Base-by-base conservation (phyloP, 1,140 invertebrate species). In the Adoxophyes honmai region DNA sequence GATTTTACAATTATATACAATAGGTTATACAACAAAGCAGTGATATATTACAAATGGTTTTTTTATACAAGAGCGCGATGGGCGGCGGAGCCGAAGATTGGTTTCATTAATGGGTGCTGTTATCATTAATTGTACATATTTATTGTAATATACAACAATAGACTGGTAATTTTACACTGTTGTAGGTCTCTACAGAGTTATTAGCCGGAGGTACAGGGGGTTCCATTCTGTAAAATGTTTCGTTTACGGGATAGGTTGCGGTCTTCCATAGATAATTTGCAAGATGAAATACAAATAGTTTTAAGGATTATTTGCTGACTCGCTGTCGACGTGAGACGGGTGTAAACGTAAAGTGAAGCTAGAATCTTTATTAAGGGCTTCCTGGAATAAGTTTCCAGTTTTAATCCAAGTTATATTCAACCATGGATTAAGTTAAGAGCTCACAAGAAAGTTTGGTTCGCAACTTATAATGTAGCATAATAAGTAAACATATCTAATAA, bases 121-220 rank as follows among this genome's bases (percentile, higher is more conserved):
- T 83, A 83, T 82, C 70, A 81, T 81, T 83, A 81, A 76, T 87
- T 88, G 81, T 88, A 88, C 81, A 88, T 88, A 88, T 81, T 84
- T 85, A 88, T 85, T 84, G 70, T 84, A 88, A 86, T 85, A 83
- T 86, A 85, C 68, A 68, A 80, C 81, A 88, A 88, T 88, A 88
- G 82, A 85, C 85, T 86, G 85, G 85, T 88, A 86, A 78, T 76
- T 81, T 85, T 86, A 85, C 77, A 80, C 65, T 83, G 81, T 86
- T 88, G 78, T 88, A 88, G 85, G 85, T 88, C 86, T 88, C 82
- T 86, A 88, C 81, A 85, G 73, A 86, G 73, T 77, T 84, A 84
- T 79, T 66, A 68, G 52, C 62, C 61, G 78, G 68, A 59, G 59
- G 52, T 70, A 69, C 67, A 60, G 62, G 48, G 55, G 54, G 53